Evolutionary conservation across 1,140 invertebrate genomes (phyloP), one percentile per base, ranked within the genome.

Genomic region (Ruditapes philippinarum): DNA sequence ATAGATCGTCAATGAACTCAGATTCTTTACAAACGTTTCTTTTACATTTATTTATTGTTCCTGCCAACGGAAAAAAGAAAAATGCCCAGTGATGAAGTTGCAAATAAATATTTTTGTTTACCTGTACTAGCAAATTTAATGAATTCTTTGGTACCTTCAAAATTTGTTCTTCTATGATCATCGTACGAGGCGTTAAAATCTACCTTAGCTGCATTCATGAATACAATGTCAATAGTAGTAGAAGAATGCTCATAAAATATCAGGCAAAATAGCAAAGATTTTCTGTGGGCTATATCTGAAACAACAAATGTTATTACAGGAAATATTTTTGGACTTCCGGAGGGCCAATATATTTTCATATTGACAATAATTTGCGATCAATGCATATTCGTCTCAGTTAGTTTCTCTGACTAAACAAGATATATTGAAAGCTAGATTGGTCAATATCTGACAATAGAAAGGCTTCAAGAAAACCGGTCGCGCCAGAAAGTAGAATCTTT

Each of bases 191-290:
- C 90, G 49, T 93, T 93, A 81, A 93, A 93, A 74, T 93, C 92
- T 89, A 93, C 91, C 73, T 84, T 88, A 0, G 92, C 92, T 17
- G 92, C 92, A 76, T 93, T 93, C 89, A 93, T 92, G 74, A 92
- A 92, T 0, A 93, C 90, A 33, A 89, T 88, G 57, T 93, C 92
- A 9, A 93, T 81, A 17, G 74, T 65, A 65, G 89, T 89, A n/a
- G 84, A 89, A 0, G 92, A 54, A 5, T 84, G 68, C 12, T 79
- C 82, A 49, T 93, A 92, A 92, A 28, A 93, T 90, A 76, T 92
- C 91, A 17, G 91, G 88, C 7, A 90, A 90, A 22, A 92, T 91
- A 60, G 91, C 92, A 11, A 93, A 57, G n/a, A 70, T 88, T 78
- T 88, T 74, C 49, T 91, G 87, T 25, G n/a, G n/a, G 90, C 87